Evolutionary conservation across 1,140 invertebrate genomes (phyloP), one percentile per base, ranked within the genome.

Genomic region (Thalassaphorura encarpata): DNA sequence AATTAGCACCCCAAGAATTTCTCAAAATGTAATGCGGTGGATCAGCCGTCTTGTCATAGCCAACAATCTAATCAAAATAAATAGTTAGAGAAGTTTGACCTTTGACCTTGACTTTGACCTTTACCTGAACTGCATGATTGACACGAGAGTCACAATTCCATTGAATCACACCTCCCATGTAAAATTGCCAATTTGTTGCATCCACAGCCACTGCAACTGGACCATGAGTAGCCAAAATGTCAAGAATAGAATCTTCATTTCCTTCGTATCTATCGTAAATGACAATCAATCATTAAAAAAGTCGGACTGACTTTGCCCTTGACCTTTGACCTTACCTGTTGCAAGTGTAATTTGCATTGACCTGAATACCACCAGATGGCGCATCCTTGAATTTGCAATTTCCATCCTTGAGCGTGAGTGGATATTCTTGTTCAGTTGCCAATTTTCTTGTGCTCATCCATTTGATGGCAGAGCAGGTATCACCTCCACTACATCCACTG

Each of bases 161-260:
- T 66, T 88, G 82, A 67, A 93, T 87, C 31, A 90, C 78, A 1
- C 89, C 89, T 0, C 85, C 87, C 6, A 89, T 73, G 69, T 92
- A 92, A 69, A 89, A 83, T 68, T 90, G 85, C 89, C 89, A 93
- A 1, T 81, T 81, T 15, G 83, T 73, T 1, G 87, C 87, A 73
- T 92, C 90, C 0, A 91, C 83, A 0, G 84, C 84, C 1, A 80
- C 85, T 1, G 81, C 77, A 0, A 91, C 76, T 1, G 88, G 89
- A 2, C 88, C 88, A 67, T 83, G 78, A 39, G 68, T 73, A 6
- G 79, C 82, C 26, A 92, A 63, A 4, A 76, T 62, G 47, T 72
- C 60, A 36, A 89, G 60, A 24, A 93, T 77, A 49, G 77, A 68
- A 33, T 83, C 73, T 71, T 91, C 87, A 1, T 76, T 67, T 13